phyloP scores from a whole-genome alignment of 1,140 invertebrate genomes.

The Brachionus calyciflorus region DNA sequence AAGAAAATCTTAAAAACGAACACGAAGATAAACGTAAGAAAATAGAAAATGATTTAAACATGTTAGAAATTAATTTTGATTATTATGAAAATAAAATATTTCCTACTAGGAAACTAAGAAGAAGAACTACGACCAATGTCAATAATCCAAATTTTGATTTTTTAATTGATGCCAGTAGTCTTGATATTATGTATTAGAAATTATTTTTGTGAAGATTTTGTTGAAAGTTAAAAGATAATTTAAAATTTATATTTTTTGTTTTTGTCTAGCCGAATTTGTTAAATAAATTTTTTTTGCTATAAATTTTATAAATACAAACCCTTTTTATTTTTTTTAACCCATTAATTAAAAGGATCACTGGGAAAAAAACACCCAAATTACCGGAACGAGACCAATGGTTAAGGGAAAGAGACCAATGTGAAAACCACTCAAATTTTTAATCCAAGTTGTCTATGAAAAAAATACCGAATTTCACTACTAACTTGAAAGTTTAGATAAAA shows the following conservation, averaged over 20 bases:
- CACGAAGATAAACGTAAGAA: constrained; percentile 28
- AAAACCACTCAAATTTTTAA: no score
- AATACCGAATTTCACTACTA: no score
- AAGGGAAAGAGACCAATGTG: no score
- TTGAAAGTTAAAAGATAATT: neutral
- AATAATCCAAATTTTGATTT: constrained; percentile 17
- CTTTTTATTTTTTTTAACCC: neutral
- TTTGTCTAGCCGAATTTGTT: neutral
- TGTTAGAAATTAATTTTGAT: constrained; percentile 37
- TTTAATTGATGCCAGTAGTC: constrained; percentile 11
- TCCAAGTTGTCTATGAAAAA: no score
- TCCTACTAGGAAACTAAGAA: constrained; percentile 18
- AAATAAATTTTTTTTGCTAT: no score
- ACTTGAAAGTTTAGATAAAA: no score
- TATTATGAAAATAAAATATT: neutral
- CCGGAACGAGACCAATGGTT: no score
- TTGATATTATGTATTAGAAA: constrained; percentile 23
- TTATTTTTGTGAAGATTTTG: neutral
- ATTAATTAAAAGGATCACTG: no score
- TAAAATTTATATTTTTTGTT: neutral
- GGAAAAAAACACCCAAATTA: no score
- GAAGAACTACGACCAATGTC: neutral
- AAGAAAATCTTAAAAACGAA: constrained; percentile 30
- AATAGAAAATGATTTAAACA: constrained; percentile 2
- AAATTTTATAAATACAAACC: neutral